Evolutionary conservation across 2,888 invertebrate genomes (phyloP), one percentile per base, ranked within the genome.

Genomic region (Athetis lepigone): DNA sequence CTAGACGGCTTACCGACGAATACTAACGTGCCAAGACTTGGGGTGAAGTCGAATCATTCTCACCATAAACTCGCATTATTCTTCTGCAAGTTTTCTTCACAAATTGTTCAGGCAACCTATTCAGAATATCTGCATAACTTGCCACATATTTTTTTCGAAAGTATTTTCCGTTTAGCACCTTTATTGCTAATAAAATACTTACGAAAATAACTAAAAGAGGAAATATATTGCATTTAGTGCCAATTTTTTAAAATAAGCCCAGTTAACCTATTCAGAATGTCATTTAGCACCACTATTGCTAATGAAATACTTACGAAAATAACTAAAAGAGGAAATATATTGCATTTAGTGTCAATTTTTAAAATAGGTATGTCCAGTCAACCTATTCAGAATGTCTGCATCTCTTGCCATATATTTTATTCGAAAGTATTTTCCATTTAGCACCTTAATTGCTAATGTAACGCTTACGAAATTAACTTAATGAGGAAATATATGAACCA

Each of bases 141-240:
- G 8, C 40, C 65, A 49, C 50, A 77, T 21, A 51, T 68, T 60
- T 62, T 0, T 46, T 16, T 42, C 21, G 27, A 56, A 68, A 68
- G 64, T 69, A 68, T 73, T 36, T 49, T 37, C 60, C 57, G 73
- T 77, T 77, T 13, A 13, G 7, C 13, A 77, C 57, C 42, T 71
- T 63, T 39, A 66, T 40, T 66, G 19, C 50, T 52, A 66, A 66
- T 69, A 46, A 60, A 68, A 56, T 61, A 46, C 45, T 51, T 39
- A 37, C 40, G 33, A 51, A 46, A 40, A 57, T 54, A 33, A 27
- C 19, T 16, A 13, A 43, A 21, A 19, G 11, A 1, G 43, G 18
- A 23, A 39, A 61, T 55, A 36, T 37, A 37, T 13, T 21, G 33
- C 16, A 25, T 43, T 51, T 21, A 23, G n/a, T 33, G 4, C 6